These are phyloP conservation scores for Cephus rjabovi DNA, from an alignment of 2,888 invertebrate species.

Conservation along the genomic window DNA sequence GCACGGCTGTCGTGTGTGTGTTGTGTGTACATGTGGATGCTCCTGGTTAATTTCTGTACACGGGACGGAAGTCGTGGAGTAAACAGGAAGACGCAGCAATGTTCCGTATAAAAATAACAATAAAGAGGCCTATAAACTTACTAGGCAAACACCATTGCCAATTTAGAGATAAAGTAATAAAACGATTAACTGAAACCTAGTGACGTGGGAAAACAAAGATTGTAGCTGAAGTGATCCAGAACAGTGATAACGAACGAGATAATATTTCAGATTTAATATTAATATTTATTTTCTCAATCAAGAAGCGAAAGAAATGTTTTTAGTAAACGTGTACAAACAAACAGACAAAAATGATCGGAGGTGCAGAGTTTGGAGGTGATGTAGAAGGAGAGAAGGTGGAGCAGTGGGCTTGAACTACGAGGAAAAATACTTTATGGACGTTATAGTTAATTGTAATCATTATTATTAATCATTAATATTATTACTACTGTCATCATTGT, in stretches of 20 bases:
- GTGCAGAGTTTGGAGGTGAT: background rate
- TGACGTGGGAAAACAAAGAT: conserved; percentile 33
- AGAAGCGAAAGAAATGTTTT: conserved; percentile 57
- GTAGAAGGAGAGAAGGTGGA: conserved; percentile 15
- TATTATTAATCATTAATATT: conserved; percentile 22
- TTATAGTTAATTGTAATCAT: conserved; percentile 62
- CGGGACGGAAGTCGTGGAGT: background rate
- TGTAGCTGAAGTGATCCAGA: conserved; percentile 42
- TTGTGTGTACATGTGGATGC: background rate
- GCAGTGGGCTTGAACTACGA: conserved; percentile 35
- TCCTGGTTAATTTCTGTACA: background rate
- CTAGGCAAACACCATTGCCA: conserved; percentile 60
- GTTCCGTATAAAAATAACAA: conserved; percentile 48
- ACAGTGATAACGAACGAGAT: conserved; percentile 53
- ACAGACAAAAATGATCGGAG: background rate
- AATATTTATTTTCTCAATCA: conserved; percentile 65
- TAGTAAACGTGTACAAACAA: conserved; percentile 61
- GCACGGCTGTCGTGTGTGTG: background rate
- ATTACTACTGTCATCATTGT: conserved; percentile 48
- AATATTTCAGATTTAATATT: conserved; percentile 65
- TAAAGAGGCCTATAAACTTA: conserved; percentile 65
- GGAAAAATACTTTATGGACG: conserved; percentile 59
- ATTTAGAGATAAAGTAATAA: conserved; percentile 39
- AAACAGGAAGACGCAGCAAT: conserved; percentile 36
- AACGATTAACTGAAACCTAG: conserved; percentile 17